A percentile compares a stretch with the other conserved stretches of the same genome.
Conservation (phyloP, 2,797 vertebrate genomes). For the Clarias pachynema region DNA sequence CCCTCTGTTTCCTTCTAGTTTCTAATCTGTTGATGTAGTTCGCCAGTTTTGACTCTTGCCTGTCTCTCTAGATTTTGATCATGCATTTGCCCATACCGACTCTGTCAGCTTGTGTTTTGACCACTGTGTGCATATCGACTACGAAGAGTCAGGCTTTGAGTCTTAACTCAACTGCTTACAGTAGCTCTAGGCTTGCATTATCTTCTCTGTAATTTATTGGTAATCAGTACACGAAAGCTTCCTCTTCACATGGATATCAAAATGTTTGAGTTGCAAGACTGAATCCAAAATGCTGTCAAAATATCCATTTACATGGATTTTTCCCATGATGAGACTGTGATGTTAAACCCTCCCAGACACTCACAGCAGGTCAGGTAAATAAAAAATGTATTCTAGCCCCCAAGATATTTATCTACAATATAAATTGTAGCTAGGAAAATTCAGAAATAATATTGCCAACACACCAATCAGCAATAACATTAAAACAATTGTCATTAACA, state of each 20-base stretch:
- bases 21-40: constrained; percentile 13
- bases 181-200: background rate
- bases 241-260: background rate
- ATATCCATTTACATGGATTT: background rate
- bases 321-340: background rate
- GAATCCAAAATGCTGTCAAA: background rate
- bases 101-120: constrained; percentile 12
- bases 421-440: background rate
- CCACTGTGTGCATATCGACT: background rate
- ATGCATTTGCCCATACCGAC: constrained; percentile 3
- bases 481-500: too few species aligned
- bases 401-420: background rate
- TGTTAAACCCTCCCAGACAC: background rate
- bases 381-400: background rate
- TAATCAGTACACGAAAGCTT: background rate
- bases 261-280: background rate
- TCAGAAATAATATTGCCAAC: background rate
- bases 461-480: too few species aligned
- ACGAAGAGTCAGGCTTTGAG: background rate
- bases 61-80: constrained; percentile 14
- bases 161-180: background rate
- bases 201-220: background rate
- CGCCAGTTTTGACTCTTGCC: background rate
- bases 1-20: background rate
- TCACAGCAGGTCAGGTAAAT: background rate